Base-by-base conservation (phyloP, 1,140 invertebrate genomes). In the Mya arenaria region DNA sequence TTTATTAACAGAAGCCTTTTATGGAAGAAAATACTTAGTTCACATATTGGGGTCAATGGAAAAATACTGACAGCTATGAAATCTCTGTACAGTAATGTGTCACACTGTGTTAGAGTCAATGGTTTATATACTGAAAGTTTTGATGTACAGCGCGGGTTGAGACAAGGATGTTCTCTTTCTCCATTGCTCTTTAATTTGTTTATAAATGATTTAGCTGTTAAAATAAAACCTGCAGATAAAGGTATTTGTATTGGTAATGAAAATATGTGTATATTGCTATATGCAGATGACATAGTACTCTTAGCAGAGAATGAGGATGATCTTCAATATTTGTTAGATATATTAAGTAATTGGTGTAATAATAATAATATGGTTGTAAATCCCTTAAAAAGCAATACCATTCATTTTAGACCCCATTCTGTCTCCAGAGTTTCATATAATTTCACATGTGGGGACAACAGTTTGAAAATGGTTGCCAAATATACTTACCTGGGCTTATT, bases 191-290 rank as follows among this genome's bases (percentile, higher is more conserved):
- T 78, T 34, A 56, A 65, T 32, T 52, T 66, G 19, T 78, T 37
- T 68, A 56, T 78, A n/a, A 78, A 39, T 52, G 68, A 48, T 48
- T 39, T 37, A 44, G 32, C 36, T 75, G n/a, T 48, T 39, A 62
- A 56, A 39, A 6, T 83, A 19, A 75, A 83, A 6, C 10, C 32
- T 8, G n/a, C 32, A 23, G 56, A 83, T 62, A 17, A 60, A 1
- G 74, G 66, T 71, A 25, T 82, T 66, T 66, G 62, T 62, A 30
- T 72, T 19, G 74, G 48, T 58, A 32, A 77, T 36, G 37, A 58
- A 23, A 63, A n/a, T 62, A 4, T 79, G 48, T 52, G 41, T 56
- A 83, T 79, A 52, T 19, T 72, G 4, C 25, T 83, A 32, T 83
- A 83, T 66, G 74, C 74, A 30, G 82, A 63, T 32, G 60, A 63